Evolutionary conservation across 2,888 invertebrate genomes (phyloP).

Genomic region (Ophioninae sp.): DNA sequence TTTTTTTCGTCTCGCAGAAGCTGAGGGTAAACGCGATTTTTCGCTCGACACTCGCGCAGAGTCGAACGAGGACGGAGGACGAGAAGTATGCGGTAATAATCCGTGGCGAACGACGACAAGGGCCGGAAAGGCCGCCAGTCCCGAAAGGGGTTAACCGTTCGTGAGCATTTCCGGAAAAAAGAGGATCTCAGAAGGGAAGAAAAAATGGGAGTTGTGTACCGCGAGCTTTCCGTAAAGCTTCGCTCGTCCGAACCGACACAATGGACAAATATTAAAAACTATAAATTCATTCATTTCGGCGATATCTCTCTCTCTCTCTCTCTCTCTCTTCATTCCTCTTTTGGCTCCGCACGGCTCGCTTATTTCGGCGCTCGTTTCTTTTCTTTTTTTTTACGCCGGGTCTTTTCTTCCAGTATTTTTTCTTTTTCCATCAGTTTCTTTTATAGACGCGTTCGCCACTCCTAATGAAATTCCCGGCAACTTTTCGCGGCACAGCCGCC

Average conservation of each 20-base stretch:
- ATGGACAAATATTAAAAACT: constrained; percentile 74
- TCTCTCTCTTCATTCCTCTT: too few species aligned
- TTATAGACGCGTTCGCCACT: constrained; percentile 56
- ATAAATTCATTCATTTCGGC: constrained; percentile 71
- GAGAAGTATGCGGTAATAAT: constrained; percentile 55
- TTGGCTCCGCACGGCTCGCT: constrained; percentile 34
- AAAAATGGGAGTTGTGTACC: constrained; percentile 2
- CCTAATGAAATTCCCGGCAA: constrained; percentile 70
- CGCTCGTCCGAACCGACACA: constrained; percentile 51
- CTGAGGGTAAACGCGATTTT: constrained; percentile 26
- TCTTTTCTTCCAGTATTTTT: constrained; percentile 28
- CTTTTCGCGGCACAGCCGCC: constrained; percentile 54
- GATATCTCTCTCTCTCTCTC: constrained; percentile 17
- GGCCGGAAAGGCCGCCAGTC: not conserved
- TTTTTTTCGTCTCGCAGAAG: constrained; percentile 10
- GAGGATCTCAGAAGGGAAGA: constrained; percentile 49
- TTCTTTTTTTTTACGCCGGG: constrained; percentile 30
- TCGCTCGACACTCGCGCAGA: constrained; percentile 34
- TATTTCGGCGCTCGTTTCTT: constrained; percentile 16
- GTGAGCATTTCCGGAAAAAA: constrained; percentile 33
- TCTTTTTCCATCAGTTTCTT: constrained; percentile 26
- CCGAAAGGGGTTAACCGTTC: constrained; percentile 35
- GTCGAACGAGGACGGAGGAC: constrained; percentile 11
- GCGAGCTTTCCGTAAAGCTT: constrained; percentile 10
- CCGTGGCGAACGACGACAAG: constrained; percentile 50